These are phyloP conservation scores for Geococcyx californianus DNA, from an alignment of 2,113 vertebrate genomes.

Conservation along the genomic window DNA sequence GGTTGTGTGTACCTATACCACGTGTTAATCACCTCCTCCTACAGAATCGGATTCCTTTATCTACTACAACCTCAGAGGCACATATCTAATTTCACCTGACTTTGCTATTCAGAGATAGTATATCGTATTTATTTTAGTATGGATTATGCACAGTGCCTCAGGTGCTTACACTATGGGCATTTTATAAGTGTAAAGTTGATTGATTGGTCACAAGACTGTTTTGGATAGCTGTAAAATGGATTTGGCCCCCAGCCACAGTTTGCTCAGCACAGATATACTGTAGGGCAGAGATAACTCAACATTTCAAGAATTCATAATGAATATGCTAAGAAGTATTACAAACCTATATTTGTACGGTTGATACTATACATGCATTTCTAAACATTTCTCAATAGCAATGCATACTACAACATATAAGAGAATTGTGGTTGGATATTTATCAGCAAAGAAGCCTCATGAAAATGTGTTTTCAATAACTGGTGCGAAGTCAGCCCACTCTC, in stretches of 20 bases:
- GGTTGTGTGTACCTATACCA: background rate
- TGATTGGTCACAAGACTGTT: conserved; percentile 67
- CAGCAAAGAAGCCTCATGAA: conserved; percentile 33
- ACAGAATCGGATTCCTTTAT: background rate
- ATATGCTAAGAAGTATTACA: conserved; percentile 55
- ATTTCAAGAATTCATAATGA: conserved; percentile 52
- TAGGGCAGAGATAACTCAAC: conserved; percentile 37
- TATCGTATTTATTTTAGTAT: conserved; percentile 18
- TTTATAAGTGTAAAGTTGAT: conserved; percentile 54
- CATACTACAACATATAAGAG: background rate
- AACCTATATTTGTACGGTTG: background rate
- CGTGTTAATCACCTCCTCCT: background rate
- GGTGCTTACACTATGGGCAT: conserved; percentile 20
- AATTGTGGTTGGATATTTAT: conserved; percentile 44
- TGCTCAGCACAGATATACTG: conserved; percentile 36
- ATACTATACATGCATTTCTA: conserved; percentile 17
- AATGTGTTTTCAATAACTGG: conserved; percentile 57
- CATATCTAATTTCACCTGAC: conserved; percentile 41
- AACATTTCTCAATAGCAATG: conserved; percentile 45
- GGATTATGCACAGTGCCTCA: conserved; percentile 33
- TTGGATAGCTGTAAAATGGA: conserved; percentile 65
- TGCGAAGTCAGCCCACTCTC: conserved; percentile 66
- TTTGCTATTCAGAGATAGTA: conserved; percentile 8
- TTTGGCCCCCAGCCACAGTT: conserved; percentile 52
- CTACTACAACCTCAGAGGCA: conserved; percentile 31